Conservation (phyloP, 92 coral and sea anemone species). For the Meandrina meandrites region DNA sequence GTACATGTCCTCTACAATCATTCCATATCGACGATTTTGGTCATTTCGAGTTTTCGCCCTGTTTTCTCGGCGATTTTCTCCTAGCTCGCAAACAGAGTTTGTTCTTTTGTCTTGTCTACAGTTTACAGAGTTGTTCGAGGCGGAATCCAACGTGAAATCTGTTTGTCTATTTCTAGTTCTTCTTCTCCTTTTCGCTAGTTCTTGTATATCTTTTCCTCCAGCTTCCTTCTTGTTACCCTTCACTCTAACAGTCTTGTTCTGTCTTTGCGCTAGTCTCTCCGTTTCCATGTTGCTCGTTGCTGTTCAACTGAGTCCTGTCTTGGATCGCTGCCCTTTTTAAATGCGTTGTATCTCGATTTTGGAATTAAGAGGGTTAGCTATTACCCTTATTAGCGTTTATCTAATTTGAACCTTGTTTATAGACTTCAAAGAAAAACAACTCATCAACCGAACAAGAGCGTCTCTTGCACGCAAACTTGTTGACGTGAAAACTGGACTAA, state of each 20-base stretch:
- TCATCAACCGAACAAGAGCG: constrained; percentile 24
- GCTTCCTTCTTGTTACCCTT: background rate
- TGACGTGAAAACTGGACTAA: constrained; percentile 19
- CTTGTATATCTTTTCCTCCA: constrained; percentile 21
- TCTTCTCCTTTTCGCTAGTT: constrained; percentile 29
- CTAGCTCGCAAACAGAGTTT: constrained; percentile 20
- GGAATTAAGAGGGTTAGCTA: constrained; percentile 27
- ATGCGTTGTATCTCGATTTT: constrained; percentile 18
- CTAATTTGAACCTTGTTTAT: constrained; percentile 42
- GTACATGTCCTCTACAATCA: constrained; percentile 37
- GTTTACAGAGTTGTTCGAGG: background rate
- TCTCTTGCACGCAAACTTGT: constrained; percentile 36
- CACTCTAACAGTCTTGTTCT: background rate
- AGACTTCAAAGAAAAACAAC: constrained; percentile 28
- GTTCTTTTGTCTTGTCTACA: constrained; percentile 28
- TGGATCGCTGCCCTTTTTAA: constrained; percentile 3
- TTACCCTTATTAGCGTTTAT: constrained; percentile 28
- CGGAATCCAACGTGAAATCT: background rate
- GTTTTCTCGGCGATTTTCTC: constrained; percentile 19
- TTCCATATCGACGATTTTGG: constrained; percentile 38
- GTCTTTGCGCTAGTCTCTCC: background rate
- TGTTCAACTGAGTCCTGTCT: constrained; percentile 13
- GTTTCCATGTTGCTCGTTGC: background rate
- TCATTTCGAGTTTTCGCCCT: constrained; percentile 6
- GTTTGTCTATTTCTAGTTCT: constrained; percentile 16